Base-by-base conservation (phyloP, 2,888 invertebrate species). In the Drosophila ochracea region DNA sequence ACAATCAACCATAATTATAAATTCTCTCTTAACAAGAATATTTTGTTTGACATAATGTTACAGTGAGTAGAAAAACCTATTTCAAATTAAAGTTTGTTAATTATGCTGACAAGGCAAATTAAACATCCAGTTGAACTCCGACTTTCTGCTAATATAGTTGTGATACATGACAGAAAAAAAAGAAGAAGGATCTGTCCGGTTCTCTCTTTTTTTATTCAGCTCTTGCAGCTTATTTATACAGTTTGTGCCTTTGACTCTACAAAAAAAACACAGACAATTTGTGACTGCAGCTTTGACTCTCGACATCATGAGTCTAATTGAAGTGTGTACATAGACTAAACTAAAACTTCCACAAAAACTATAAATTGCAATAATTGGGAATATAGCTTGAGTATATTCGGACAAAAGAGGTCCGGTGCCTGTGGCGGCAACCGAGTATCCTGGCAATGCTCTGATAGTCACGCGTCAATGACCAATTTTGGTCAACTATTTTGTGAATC, bases 401-500 rank as follows among this genome's bases (percentile, higher is more conserved):
- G 13, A n/a, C 35, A 21, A 21, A 21, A 21, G 55, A 41, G 47
- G 21, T 52, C 25, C 39, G 37, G 60, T 33, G 55, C 21, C 19
- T 68, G 47, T 11, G 37, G 21, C 16, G 4, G 2, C 47, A 25
- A 25, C 37, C 49, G 39, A n/a, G 41, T 13, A 37, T 78, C 30
- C 71, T 72, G 72, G 31, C 76, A 58, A 49, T 61, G 64, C 54
- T 35, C 73, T 58, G 88, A 85, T 88, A 83, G 72, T 50, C 58
- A 80, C 73, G 83, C 83, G 68, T 83, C 82, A 88, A 78, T 85
- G 79, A 58, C 68, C 78, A 84, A 73, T 81, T 73, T 52, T 72
- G 70, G 67, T 33, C 68, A 66, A 78, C 63, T 21, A 41, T 61
- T 60, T 77, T 66, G 43, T 31, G 43, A 58, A 58, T 43, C 43